Evolutionary conservation across 2,888 invertebrate species (phyloP).

Genomic region (Aplocera efformata): DNA sequence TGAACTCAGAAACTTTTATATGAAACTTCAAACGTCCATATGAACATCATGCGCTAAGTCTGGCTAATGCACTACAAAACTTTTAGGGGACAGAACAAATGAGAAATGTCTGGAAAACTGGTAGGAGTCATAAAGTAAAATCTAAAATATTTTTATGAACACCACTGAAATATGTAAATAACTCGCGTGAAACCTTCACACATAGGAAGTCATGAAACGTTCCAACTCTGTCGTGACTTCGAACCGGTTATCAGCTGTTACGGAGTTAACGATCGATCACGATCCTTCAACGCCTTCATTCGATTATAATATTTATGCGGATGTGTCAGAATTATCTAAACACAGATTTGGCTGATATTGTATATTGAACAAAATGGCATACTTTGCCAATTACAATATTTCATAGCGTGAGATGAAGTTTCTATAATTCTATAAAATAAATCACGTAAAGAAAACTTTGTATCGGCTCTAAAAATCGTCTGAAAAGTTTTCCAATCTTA

Average conservation of each 20-base stretch:
- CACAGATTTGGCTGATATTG: too few species aligned
- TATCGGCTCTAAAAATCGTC: slow-evolving; percentile 14
- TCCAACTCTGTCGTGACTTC: slow-evolving; percentile 32
- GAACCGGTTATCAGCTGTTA: slow-evolving; percentile 32
- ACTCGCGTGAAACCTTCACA: too few species aligned
- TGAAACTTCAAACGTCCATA: slow-evolving; percentile 51
- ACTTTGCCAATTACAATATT: too few species aligned
- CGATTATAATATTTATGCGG: slow-evolving; percentile 38
- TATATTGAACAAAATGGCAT: too few species aligned
- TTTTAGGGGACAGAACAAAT: slow-evolving; percentile 42
- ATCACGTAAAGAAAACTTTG: slow-evolving; percentile 1
- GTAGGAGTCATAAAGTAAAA: neutral
- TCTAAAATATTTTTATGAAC: too few species aligned
- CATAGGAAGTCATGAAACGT: slow-evolving; percentile 9
- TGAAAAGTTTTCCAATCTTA: slow-evolving; percentile 33
- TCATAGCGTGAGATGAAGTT: too few species aligned
- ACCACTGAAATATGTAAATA: too few species aligned
- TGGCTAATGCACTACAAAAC: slow-evolving; percentile 44
- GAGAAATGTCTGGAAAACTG: slow-evolving; percentile 41
- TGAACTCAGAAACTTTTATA: slow-evolving; percentile 57
- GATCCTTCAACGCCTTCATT: slow-evolving; percentile 33
- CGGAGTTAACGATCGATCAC: slow-evolving; percentile 38
- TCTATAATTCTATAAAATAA: too few species aligned
- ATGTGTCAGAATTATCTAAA: neutral
- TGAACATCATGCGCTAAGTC: slow-evolving; percentile 38